Evolutionary conservation across 2,113 vertebrate species (phyloP).

Genomic region (Synodontis membranacea): DNA sequence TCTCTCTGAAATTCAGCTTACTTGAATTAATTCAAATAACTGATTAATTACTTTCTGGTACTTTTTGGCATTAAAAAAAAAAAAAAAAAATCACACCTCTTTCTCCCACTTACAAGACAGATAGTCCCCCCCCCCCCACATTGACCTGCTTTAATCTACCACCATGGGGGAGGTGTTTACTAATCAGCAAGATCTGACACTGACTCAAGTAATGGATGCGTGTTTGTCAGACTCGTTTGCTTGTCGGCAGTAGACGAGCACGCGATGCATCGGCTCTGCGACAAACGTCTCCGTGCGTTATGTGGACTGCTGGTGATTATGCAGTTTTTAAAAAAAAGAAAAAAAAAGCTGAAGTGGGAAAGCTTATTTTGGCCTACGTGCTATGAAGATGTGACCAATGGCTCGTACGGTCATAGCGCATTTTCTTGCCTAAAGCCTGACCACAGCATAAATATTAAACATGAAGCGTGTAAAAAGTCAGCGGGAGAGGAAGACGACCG

Average conservation of each 20-base stretch:
- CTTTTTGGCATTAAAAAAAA: neutral
- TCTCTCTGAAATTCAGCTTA: neutral
- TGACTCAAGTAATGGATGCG: slow-evolving; percentile 21
- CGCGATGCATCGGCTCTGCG: neutral
- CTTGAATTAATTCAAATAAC: slow-evolving; percentile 22
- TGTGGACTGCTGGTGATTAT: neutral
- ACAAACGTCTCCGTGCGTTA: neutral
- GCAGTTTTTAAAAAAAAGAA: neutral
- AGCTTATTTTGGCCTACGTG: neutral
- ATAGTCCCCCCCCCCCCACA: too few species aligned
- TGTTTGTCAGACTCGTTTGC: slow-evolving; percentile 53
- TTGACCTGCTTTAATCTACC: slow-evolving; percentile 19
- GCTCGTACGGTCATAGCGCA: neutral
- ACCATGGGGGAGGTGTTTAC: slow-evolving; percentile 27
- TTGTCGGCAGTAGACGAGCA: slow-evolving; percentile 16
- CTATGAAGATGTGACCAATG: neutral
- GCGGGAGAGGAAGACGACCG: neutral
- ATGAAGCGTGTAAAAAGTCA: neutral
- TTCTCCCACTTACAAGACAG: slow-evolving; percentile 11
- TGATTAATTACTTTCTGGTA: slow-evolving; percentile 30
- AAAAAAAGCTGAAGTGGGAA: neutral
- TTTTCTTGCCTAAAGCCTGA: neutral
- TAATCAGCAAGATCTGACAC: neutral
- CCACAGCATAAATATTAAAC: neutral
- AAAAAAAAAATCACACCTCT: slow-evolving; percentile 15